A percentile compares a stretch with the other conserved stretches of the same genome.
phyloP scores from a whole-genome alignment of 2,888 invertebrate genomes.

The Miltochrista miniata region DNA sequence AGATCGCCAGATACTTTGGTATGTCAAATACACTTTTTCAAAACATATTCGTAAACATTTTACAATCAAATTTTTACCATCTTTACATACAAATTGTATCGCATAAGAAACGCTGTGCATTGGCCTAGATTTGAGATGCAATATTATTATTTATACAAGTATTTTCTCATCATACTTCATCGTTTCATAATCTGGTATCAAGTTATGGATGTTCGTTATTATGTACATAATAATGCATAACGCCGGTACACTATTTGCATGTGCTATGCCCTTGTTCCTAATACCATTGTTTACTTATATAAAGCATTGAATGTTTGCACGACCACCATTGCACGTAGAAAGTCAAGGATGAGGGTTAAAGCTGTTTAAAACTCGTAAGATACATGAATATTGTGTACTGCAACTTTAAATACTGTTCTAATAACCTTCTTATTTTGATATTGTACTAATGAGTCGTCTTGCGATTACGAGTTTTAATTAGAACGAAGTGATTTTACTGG shows the following conservation, averaged over 20 bases:
- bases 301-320: slow-evolving; percentile 16
- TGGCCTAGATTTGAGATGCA: neutral
- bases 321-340: slow-evolving; percentile 21
- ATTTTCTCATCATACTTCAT: slow-evolving; percentile 6
- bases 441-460: neutral
- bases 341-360: slow-evolving; percentile 35
- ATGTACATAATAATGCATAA: too few relatives aligned
- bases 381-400: neutral
- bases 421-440: too few relatives aligned
- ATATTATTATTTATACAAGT: too few relatives aligned
- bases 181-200: slow-evolving; percentile 14
- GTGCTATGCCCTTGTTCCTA: slow-evolving; percentile 40
- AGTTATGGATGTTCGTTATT: too few relatives aligned
- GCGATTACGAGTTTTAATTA: neutral
- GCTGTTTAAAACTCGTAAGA: slow-evolving; percentile 3
- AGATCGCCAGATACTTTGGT: slow-evolving; percentile 62
- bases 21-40: slow-evolving; percentile 17
- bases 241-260: slow-evolving; percentile 7
- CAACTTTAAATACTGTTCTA: neutral
- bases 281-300: slow-evolving; percentile 23
- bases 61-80: too few relatives aligned
- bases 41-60: neutral
- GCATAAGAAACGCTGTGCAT: neutral
- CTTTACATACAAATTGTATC: neutral
- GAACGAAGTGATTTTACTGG: neutral